Evolutionary conservation across 2,888 invertebrate genomes (phyloP), one percentile per base, ranked within the genome.

Genomic region (Pseudococcus viburni): DNA sequence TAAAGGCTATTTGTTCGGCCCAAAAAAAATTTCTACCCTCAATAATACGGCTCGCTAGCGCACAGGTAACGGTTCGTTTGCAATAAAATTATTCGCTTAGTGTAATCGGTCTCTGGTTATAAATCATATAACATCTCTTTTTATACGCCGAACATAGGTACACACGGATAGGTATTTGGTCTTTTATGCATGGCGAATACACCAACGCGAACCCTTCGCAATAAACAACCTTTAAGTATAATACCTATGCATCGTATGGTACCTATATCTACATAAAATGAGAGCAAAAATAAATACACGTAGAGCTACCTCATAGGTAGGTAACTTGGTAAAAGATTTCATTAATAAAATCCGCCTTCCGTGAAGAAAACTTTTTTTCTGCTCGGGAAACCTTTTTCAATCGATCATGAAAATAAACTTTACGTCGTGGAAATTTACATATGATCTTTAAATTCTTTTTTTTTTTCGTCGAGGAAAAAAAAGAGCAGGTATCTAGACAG

Each of bases 341-440:
- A 73, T 73, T 73, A 73, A 73, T 73, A 33, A 73, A 73, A 73
- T 73, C 15, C 33, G 22, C 8, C 19, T 64, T 33, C 33, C 33
- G 6, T 17, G 33, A 68, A 68, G 12, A 73, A 73, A 64, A 64
- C 64, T 64, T 64, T 64, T 33, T 33, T 33, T 6, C 19, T 17
- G 8, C 33, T 73, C 39, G 33, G 12, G 12, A 33, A 6, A n/a
- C 33, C 6, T 73, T 73, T 73, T 73, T 33, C 73, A 26, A 73
- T 73, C 73, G 73, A 73, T 73, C 73, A 73, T 73, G 11, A 73
- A 73, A 33, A 73, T 73, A 73, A 73, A 73, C 73, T 73, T 73
- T 26, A 22, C 64, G 33, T 73, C 33, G 39, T 5, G 33, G 39
- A 73, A 73, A 73, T 73, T 73, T 73, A 73, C 73, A 73, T 73